Percentiles rank a stretch among this genome's conserved stretches.
Evolutionary conservation across 2,797 vertebrate species (phyloP).

Genomic region (Pipistrellus kuhlii): DNA sequence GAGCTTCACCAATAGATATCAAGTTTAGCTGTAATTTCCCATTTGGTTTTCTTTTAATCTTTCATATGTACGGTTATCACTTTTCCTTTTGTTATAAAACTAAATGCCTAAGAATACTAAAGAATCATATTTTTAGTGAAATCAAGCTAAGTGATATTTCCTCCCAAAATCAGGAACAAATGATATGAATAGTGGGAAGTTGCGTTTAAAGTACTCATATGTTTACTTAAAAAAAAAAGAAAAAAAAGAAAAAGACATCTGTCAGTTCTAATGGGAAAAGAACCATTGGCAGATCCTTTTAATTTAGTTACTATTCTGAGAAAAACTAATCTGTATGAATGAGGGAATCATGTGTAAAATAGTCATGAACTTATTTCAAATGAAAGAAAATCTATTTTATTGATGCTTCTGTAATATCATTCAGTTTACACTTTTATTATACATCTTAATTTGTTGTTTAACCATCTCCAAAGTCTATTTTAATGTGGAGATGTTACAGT

Average conservation of each 20-base stretch:
- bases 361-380: slow-evolving; percentile 42
- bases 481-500: not conserved
- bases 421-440: not conserved
- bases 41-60: slow-evolving; percentile 33
- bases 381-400: not conserved
- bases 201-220: slow-evolving; percentile 37
- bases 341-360: not conserved
- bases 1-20: not conserved
- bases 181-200: not conserved
- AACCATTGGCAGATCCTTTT: slow-evolving; percentile 18
- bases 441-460: not conserved
- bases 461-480: too few relatives aligned
- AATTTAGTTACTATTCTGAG: slow-evolving; percentile 43
- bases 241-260: slow-evolving; percentile 41
- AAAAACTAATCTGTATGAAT: slow-evolving; percentile 45
- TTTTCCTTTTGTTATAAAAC: slow-evolving; percentile 50
- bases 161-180: slow-evolving; percentile 34
- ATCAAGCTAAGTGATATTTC: slow-evolving; percentile 9
- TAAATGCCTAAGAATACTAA: not conserved
- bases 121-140: slow-evolving; percentile 49
- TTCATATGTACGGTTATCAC: not conserved
- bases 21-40: not conserved
- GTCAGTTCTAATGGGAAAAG: slow-evolving; percentile 36
- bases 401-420: not conserved
- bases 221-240: slow-evolving; percentile 21